A percentile compares a stretch with the other conserved stretches of the same genome.
phyloP scores from a whole-genome alignment of 2,113 vertebrate species.

The Holacanthus passer region DNA sequence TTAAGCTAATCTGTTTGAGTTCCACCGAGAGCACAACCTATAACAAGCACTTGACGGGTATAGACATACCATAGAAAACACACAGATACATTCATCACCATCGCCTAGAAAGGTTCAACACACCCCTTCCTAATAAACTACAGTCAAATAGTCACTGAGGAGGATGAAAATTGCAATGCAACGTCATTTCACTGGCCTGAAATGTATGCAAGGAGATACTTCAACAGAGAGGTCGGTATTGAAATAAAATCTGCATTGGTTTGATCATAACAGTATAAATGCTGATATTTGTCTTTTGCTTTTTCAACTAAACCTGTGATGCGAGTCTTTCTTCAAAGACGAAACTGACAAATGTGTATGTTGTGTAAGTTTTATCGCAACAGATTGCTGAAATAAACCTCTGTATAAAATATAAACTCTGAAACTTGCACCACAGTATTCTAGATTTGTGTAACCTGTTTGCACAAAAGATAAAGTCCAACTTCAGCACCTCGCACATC shows the following conservation, averaged over 20 bases:
- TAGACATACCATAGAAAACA: slow-evolving; percentile 77
- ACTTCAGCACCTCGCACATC: slow-evolving; percentile 10
- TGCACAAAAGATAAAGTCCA: slow-evolving; percentile 51
- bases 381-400: slow-evolving; percentile 70
- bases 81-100: slow-evolving; percentile 82
- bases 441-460: slow-evolving; percentile 60
- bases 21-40: slow-evolving; percentile 74
- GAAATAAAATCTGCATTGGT: slow-evolving; percentile 48
- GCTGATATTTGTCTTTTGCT: slow-evolving; percentile 24
- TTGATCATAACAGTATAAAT: slow-evolving; percentile 51
- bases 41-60: slow-evolving; percentile 80
- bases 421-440: slow-evolving; percentile 68
- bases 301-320: slow-evolving; percentile 32
- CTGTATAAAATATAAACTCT: slow-evolving; percentile 84
- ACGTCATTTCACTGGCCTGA: slow-evolving; percentile 39
- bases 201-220: slow-evolving; percentile 27
- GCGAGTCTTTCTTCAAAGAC: slow-evolving; percentile 32
- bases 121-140: slow-evolving; percentile 66
- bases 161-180: slow-evolving; percentile 45
- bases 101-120: slow-evolving; percentile 69
- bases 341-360: slow-evolving; percentile 38
- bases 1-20: slow-evolving; percentile 54
- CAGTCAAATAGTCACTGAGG: slow-evolving; percentile 69
- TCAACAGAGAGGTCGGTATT: slow-evolving; percentile 44
- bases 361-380: slow-evolving; percentile 46